These are phyloP conservation scores for Physocephala rufipes DNA, from an alignment of 2,888 invertebrate species.

Conservation along the genomic window DNA sequence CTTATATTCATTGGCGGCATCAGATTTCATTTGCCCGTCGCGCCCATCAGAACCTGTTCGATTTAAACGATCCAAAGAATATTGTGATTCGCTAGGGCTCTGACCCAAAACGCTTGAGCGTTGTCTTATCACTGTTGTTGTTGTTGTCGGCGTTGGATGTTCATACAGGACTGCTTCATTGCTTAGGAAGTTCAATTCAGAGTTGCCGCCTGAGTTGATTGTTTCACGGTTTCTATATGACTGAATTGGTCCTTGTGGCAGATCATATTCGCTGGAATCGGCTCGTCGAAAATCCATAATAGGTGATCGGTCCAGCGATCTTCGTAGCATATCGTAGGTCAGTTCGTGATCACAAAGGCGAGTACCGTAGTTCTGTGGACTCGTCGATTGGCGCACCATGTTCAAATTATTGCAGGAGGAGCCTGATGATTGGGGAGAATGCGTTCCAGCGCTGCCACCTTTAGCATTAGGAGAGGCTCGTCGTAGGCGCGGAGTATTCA, in stretches of 20 bases:
- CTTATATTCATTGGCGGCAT: slow-evolving; percentile 48
- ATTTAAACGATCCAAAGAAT: slow-evolving; percentile 52
- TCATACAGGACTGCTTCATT: slow-evolving; percentile 62
- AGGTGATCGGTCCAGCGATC: slow-evolving; percentile 60
- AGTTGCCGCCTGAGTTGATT: slow-evolving; percentile 61
- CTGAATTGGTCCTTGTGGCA: slow-evolving; percentile 44
- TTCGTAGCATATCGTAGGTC: slow-evolving; percentile 63
- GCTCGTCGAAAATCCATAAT: slow-evolving; percentile 64
- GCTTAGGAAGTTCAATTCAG: slow-evolving; percentile 63
- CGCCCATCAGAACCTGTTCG: too few species aligned
- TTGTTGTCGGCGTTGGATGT: slow-evolving; percentile 53
- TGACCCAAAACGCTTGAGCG: slow-evolving; percentile 41
- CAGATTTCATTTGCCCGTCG: slow-evolving; percentile 56
- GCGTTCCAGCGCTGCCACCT: slow-evolving; percentile 48
- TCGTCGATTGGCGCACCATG: slow-evolving; percentile 55
- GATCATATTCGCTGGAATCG: slow-evolving; percentile 60
- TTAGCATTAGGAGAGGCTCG: slow-evolving; percentile 55
- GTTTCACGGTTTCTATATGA: slow-evolving; percentile 58
- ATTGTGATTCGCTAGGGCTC: slow-evolving; percentile 55
- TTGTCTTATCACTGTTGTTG: slow-evolving; percentile 40
- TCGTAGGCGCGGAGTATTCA: slow-evolving; percentile 47
- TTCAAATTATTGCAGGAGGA: slow-evolving; percentile 57
- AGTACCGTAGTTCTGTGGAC: slow-evolving; percentile 64
- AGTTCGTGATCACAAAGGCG: slow-evolving; percentile 65
- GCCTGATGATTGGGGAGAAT: slow-evolving; percentile 62